Conservation (phyloP, 2,113 vertebrate genomes). For the Papio anubis region DNA sequence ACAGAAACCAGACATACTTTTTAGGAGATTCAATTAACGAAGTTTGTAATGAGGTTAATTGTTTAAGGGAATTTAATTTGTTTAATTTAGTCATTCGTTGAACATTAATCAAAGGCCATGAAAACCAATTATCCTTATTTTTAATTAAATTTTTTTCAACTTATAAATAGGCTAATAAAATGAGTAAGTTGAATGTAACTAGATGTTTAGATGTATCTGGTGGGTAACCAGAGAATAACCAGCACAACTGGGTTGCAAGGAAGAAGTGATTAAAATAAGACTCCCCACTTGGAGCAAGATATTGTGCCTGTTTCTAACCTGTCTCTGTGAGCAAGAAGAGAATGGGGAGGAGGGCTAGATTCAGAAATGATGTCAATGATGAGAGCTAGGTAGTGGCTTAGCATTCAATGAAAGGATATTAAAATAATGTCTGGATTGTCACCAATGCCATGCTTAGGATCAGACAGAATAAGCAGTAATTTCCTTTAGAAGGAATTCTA, state of each 20-base stretch:
- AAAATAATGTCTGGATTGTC: not conserved
- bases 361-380: not conserved
- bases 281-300: not conserved
- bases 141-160: conserved; percentile 29
- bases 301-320: not conserved
- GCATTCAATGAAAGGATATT: not conserved
- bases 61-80: conserved; percentile 46
- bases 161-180: not conserved
- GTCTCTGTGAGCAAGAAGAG: not conserved
- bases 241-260: not conserved
- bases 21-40: conserved; percentile 35
- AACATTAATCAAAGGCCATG: conserved; percentile 45
- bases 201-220: not conserved
- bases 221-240: not conserved
- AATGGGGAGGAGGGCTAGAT: not conserved
- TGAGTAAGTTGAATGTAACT: not conserved
- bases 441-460: not conserved
- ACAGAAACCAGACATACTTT: not conserved
- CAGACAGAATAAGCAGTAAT: not conserved
- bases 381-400: not conserved
- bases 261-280: not conserved
- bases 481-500: conserved; percentile 23
- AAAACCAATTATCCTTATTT: not conserved
- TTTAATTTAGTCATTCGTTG: not conserved
- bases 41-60: not conserved